Base-by-base conservation (phyloP, 2,888 invertebrate species). In the Pristionchus fissidentatus region DNA sequence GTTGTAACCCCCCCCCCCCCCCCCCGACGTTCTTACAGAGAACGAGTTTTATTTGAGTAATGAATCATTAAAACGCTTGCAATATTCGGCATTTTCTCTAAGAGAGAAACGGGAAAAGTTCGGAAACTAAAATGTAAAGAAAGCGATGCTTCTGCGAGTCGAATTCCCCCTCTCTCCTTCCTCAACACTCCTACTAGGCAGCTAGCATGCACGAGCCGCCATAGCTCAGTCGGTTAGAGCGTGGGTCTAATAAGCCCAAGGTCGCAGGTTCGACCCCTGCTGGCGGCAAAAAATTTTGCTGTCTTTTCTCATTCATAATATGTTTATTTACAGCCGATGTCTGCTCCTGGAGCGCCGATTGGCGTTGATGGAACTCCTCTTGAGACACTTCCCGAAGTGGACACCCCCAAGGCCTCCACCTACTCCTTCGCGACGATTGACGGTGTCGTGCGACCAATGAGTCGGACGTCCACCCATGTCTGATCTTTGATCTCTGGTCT, bases 401-500 rank as follows among this genome's bases (percentile, higher is more conserved):
- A 89, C 38, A 89, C 89, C 0, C 89, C 89, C 15, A 87, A 87
- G 80, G 86, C 85, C 7, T 88, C 88, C 32, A 88, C 87, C 49
- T 89, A 89, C 84, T 83, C 83, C 49, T 85, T 38, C 82, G 83
- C 83, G 5, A 38, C 55, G 3, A 73, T 83, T 32, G 70, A 83
- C 26, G 46, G 49, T 13, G 62, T 55, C 35, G 84, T 88, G 13
- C 84, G 90, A 75, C 88, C 90, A 10, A 84, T 88, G 29, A 89
- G 89, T 75, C 86, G 90, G 46, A 88, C 89, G 19, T 90, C 90
- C 15, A 90, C 90, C 10, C 90, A 90, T 80, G 90, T 90, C 83
- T 90, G 66, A 88, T 78, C 78, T 38, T 38, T 78, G 52, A 78
- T 29, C 46, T 57, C 38, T 32, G 41, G 22, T 57, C 79, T 57